Evolutionary conservation across 2,113 vertebrate genomes (phyloP).

Genomic region (Vulpes vulpes): DNA sequence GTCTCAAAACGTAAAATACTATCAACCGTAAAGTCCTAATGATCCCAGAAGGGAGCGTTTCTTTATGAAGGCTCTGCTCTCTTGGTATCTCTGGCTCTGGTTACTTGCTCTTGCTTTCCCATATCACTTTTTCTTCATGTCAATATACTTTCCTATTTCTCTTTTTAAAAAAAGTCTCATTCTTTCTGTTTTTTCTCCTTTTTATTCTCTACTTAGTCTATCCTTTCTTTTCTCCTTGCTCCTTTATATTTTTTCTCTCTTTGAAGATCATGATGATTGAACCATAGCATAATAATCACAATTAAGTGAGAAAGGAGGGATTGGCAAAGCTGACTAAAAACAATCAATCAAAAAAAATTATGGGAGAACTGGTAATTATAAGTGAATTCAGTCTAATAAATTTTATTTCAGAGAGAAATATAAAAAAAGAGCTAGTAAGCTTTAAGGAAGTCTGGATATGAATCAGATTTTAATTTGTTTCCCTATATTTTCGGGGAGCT

Average conservation of each 20-base stretch:
- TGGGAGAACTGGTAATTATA: background rate
- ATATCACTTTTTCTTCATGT: background rate
- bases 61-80: background rate
- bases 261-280: background rate
- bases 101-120: background rate
- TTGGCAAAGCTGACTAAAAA: background rate
- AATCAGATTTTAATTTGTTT: conserved; percentile 38
- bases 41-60: background rate
- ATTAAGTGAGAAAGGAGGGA: background rate
- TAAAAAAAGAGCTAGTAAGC: background rate
- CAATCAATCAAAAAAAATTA: background rate
- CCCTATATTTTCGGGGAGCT: background rate
- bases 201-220: background rate
- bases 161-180: background rate
- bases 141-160: background rate
- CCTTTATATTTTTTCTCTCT: background rate
- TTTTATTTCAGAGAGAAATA: background rate
- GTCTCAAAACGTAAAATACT: background rate
- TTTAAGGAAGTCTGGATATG: background rate
- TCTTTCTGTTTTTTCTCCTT: background rate
- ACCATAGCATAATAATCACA: background rate
- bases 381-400: conserved; percentile 21
- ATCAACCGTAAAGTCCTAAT: background rate
- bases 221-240: background rate
- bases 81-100: background rate